Evolutionary conservation across 1,140 invertebrate genomes (phyloP).

Genomic region (Cyrtorhinus lividipennis): DNA sequence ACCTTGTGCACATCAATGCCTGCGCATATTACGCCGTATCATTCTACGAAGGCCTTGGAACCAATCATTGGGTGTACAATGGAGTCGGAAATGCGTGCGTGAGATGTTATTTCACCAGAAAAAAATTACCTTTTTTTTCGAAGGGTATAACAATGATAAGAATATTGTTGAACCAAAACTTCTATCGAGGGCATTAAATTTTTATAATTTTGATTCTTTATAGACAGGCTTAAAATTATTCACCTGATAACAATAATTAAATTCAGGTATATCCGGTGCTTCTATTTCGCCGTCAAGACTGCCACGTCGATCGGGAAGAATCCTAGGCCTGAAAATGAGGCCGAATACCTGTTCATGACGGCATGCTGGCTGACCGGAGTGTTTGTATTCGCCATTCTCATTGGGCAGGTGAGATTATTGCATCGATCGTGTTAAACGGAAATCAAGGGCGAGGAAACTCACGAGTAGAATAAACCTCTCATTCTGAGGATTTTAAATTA

Average conservation of each 20-base stretch:
- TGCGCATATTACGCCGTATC: constrained; percentile 84
- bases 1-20: constrained; percentile 85
- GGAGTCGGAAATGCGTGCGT: constrained; percentile 53
- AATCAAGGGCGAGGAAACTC: no score
- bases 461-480: no score
- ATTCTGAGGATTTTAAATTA: no score
- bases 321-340: constrained; percentile 71
- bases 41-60: constrained; percentile 58
- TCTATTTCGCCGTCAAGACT: constrained; percentile 90
- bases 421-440: no score
- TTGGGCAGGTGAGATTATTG: constrained; percentile 55
- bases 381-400: constrained; percentile 85
- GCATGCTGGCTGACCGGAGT: constrained; percentile 87
- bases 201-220: no score
- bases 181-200: no score
- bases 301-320: constrained; percentile 94
- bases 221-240: constrained; percentile 5
- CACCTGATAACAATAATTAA: no score
- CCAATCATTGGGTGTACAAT: constrained; percentile 73
- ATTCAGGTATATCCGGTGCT: constrained; percentile 72
- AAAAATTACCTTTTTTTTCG: no score
- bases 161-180: neutral
- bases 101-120: no score
- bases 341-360: constrained; percentile 88
- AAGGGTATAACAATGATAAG: neutral